Conservation (phyloP, 2,113 vertebrate species). For the Progne subis region DNA sequence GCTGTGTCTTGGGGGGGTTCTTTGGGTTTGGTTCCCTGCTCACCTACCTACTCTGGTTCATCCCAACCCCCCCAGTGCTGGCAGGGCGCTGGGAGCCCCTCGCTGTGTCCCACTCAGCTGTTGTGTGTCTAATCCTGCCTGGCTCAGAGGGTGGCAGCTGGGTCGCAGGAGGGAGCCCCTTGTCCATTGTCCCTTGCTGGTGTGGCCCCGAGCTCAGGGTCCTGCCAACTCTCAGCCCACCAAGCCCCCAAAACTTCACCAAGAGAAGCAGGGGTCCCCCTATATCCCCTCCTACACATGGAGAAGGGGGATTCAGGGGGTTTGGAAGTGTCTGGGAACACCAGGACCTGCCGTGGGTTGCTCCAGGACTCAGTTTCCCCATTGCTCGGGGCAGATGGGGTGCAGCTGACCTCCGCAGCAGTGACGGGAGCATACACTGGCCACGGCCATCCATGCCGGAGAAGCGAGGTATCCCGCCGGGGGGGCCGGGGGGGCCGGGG, state of each 20-base stretch:
- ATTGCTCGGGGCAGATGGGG: background rate
- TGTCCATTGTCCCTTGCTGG: constrained; percentile 14
- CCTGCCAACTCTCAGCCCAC: background rate
- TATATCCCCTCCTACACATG: background rate
- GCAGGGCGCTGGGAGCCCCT: background rate
- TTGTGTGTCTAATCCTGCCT: background rate
- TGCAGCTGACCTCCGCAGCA: background rate
- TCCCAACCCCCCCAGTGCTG: background rate
- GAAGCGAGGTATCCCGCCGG: background rate
- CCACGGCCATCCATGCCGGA: fast-evolving
- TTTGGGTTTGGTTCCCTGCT: background rate
- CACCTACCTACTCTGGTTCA: background rate
- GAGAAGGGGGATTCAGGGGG: fast-evolving
- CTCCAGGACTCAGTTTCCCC: background rate
- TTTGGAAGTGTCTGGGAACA: background rate
- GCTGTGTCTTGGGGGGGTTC: no score
- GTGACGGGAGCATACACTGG: background rate
- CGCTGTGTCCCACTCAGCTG: background rate
- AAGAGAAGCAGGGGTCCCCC: no score
- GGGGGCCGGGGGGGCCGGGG: background rate
- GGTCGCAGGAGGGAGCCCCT: background rate
- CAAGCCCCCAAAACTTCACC: background rate
- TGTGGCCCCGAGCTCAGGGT: background rate
- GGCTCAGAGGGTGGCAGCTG: background rate
- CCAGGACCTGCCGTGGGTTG: background rate